Base-by-base conservation (phyloP, 2,113 vertebrate genomes). In the Epinephelus moara region DNA sequence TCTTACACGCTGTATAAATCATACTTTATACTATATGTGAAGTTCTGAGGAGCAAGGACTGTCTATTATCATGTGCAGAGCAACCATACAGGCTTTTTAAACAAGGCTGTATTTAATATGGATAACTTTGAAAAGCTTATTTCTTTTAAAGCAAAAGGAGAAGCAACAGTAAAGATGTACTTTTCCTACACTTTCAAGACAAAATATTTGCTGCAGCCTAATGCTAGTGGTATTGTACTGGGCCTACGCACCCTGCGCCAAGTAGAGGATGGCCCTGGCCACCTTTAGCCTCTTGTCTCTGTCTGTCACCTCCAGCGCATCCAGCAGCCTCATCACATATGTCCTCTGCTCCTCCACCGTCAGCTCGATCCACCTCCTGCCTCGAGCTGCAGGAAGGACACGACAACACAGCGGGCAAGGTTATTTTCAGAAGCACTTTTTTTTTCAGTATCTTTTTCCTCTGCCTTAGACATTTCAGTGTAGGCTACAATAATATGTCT, bases 271-370 rank as follows among this genome's bases (percentile, higher is more conserved):
- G 81, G 97, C 97, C 55, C 97, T 91, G 14, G 98, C 96, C 8
- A 97, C 97, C 78, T 94, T 94, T 53, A 99, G 96, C 80, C 98
- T 94, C 94, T 91, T 96, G 77, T 99, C 97, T 63, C 97, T 93
- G 93, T 95, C 96, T 27, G 97, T 97, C 90, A 99, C 97, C 91
- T 99, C 98, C 89, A 99, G 92, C 15, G 96, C 96, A 6, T 99
- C 97, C 92, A 99, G 90, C 52, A 99, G 95, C 37, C 77, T 95
- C 98, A 99, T 99, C 68, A 99, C 82, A 0, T 98, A 96, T n/a
- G 96, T 81, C 87, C 92, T 96, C 87, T 98, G 98, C 92, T 96
- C 95, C 53, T 94, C 93, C 61, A 84, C 49, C 1, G 90, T 92
- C 94, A 99, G 90, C 84, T 97, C 95, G 30, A 94, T 93, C 98